phyloP scores from a whole-genome alignment of 2,113 vertebrate genomes.

The Callipepla californica region DNA sequence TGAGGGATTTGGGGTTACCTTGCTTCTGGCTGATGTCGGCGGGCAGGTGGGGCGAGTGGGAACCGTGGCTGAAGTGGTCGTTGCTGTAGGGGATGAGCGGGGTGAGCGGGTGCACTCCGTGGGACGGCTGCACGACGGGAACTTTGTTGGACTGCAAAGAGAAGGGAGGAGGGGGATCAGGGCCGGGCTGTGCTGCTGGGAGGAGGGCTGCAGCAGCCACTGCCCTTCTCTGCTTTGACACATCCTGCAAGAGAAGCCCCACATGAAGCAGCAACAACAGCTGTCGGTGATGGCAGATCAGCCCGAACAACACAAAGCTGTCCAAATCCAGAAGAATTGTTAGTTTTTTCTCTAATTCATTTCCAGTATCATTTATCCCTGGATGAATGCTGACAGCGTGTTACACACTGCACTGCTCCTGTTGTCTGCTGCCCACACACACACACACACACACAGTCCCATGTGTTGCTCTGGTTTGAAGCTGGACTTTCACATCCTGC shows the following conservation, averaged over 20 bases:
- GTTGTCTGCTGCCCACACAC: not conserved
- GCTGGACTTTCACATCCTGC: not conserved
- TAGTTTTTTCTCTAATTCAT: not conserved
- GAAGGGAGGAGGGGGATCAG: constrained; percentile 26
- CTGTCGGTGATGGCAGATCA: not conserved
- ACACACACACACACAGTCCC: no score
- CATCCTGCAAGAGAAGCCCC: not conserved
- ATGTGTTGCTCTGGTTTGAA: not conserved
- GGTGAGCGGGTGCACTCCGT: constrained; percentile 93
- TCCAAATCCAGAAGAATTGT: not conserved
- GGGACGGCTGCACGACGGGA: constrained; percentile 92
- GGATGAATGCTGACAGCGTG: not conserved
- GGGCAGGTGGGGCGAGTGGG: constrained; percentile 90
- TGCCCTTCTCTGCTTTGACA: not conserved
- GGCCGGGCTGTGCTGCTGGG: not conserved
- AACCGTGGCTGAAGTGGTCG: constrained; percentile 92
- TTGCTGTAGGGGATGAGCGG: constrained; percentile 95
- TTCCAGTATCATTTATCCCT: not conserved
- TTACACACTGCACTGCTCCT: not conserved
- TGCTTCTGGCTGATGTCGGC: constrained; percentile 96
- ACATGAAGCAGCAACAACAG: not conserved
- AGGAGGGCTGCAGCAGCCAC: not conserved
- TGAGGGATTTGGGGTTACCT: constrained; percentile 78
- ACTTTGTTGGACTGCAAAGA: constrained; percentile 95
- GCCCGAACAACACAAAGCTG: not conserved